Conservation (phyloP, 2,888 invertebrate species). For the Yponomeuta sedellus region DNA sequence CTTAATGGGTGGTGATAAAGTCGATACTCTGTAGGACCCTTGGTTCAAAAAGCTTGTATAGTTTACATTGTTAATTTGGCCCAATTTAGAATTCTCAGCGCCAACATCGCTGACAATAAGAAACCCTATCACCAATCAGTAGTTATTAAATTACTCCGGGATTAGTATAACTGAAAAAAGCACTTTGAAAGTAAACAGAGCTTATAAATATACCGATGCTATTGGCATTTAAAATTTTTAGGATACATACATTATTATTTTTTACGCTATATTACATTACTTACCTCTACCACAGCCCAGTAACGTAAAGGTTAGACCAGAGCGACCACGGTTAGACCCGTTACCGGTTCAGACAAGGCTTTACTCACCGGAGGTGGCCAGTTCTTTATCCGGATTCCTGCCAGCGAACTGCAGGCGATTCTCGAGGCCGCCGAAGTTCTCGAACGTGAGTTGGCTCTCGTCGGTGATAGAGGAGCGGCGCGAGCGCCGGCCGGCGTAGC, state of each 20-base stretch:
- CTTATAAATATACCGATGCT: no score
- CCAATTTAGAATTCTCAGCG: no score
- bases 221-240: no score
- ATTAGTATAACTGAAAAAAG: no score
- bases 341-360: no score
- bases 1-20: not conserved
- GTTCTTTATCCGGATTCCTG: conserved; percentile 82
- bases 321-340: not conserved
- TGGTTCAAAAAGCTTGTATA: no score
- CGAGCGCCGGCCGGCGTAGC: conserved; percentile 85
- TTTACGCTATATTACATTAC: not conserved
- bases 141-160: no score
- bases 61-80: no score
- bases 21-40: not conserved
- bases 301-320: not conserved
- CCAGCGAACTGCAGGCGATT: conserved; percentile 91
- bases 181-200: no score
- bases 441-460: conserved; percentile 92
- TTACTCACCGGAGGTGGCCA: not conserved
- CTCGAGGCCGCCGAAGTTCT: conserved; percentile 95
- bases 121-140: no score
- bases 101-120: no score
- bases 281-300: not conserved
- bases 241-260: not conserved
- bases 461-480: conserved; percentile 88